Conservation (phyloP, 2,888 invertebrate genomes). For the Cerceris ruficornis region DNA sequence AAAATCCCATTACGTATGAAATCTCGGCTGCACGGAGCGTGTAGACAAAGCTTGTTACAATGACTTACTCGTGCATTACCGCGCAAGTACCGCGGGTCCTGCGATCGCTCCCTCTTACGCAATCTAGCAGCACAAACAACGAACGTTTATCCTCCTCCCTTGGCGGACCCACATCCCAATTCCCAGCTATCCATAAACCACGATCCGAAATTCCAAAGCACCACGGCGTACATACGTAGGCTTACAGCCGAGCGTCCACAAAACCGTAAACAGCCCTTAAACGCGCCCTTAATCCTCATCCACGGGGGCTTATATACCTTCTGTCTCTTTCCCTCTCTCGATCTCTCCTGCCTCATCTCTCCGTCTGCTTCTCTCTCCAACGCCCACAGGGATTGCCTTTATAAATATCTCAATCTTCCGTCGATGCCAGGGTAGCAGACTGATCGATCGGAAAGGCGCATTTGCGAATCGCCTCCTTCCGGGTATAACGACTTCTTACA, state of each 20-base stretch:
- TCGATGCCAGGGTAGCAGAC: slow-evolving; percentile 32
- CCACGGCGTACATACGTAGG: slow-evolving; percentile 32
- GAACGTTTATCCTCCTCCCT: slow-evolving; percentile 51
- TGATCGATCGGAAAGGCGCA: slow-evolving; percentile 59
- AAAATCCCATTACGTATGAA: slow-evolving; percentile 34
- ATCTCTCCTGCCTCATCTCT: neutral
- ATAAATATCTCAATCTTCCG: slow-evolving; percentile 64
- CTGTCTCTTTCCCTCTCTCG: neutral
- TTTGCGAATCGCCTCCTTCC: slow-evolving; percentile 50
- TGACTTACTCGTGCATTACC: slow-evolving; percentile 41
- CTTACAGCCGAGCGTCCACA: slow-evolving; percentile 59
- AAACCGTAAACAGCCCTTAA: slow-evolving; percentile 74
- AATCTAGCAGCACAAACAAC: slow-evolving; percentile 31
- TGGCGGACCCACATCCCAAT: slow-evolving; percentile 39
- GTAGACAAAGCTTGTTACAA: slow-evolving; percentile 51
- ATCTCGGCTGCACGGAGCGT: slow-evolving; percentile 8
- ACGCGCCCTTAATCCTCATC: slow-evolving; percentile 70
- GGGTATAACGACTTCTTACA: slow-evolving; percentile 45
- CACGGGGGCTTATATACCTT: slow-evolving; percentile 36
- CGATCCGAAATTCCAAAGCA: slow-evolving; percentile 59
- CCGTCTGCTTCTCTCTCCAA: no score
- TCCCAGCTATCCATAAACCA: slow-evolving; percentile 58
- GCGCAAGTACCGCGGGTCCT: slow-evolving; percentile 4
- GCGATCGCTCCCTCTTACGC: slow-evolving; percentile 35
- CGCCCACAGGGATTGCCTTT: slow-evolving; percentile 58